Base-by-base conservation (phyloP, 2,888 invertebrate genomes). In the Coleophora deauratella region DNA sequence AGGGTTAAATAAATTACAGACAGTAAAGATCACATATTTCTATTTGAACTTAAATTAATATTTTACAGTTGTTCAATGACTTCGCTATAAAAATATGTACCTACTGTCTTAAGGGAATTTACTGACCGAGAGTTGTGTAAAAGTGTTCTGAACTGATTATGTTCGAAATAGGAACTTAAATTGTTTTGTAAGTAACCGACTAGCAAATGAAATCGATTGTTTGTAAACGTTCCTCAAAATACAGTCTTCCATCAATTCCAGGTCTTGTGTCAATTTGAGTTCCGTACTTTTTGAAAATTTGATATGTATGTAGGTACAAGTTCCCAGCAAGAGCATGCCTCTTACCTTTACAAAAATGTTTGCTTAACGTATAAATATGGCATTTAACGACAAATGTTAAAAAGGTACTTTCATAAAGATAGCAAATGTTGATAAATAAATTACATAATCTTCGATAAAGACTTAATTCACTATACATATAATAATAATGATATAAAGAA, bases 171-270 rank as follows among this genome's bases (percentile, higher is more conserved):
- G 67, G 69, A 73, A 73, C 71, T 63, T 49, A 71, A 71, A 66
- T 54, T 42, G 54, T 59, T 60, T 58, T 62, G 55, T 65, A 59
- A 56, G 49, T 47, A 49, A 41, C 45, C 64, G 61, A 69, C 63
- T 60, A 56, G 55, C 47, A 47, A 49, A 48, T 47, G 52, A 58
- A 46, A 53, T 35, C 45, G 49, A 52, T 45, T 50, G 50, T 52
- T 64, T 62, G 61, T 64, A 73, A 72, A 62, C 49, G 45, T 51
- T 41, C 11, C 50, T 67, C 60, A 58, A 72, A 80, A 76, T 73
- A 60, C 82, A 85, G 84, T 84, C 84, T 84, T 82, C 63, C 59
- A 73, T 84, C 84, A 85, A 85, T 84, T 85, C 84, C 84, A 74
- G 77, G 55, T 54, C 63, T 68, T 69, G 55, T 68, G 6, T 21